Base-by-base conservation (phyloP, 2,797 vertebrate species). In the Aeoliscus strigatus region DNA sequence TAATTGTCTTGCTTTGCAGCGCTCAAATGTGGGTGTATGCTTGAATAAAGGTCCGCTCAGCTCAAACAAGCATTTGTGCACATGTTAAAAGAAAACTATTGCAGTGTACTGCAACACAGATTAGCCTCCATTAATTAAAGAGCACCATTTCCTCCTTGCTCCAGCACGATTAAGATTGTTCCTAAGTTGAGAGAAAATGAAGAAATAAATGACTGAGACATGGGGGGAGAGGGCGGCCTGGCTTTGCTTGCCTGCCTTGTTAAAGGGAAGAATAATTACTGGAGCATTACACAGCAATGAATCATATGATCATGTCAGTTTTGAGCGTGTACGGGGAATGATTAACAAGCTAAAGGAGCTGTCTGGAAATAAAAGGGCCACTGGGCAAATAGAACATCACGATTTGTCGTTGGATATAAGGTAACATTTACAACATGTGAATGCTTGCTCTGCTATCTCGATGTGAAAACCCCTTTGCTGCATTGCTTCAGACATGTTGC, bases 201-300 rank as follows among this genome's bases (percentile, higher is more conserved):
- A 75, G 70, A 73, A 83, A 79, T 77, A 82, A 83, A 75, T 61
- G 77, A 79, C 41, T 67, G 46, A 68, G 61, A 53, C 71, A 56
- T 58, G 39, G 55, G 55, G 46, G 44, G 42, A 32, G 27, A 43
- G 50, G 59, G 70, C 53, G 54, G 65, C 26, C 61, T 44, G 51
- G 47, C 41, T 68, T 73, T 12, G 15, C 68, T 66, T 46, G 56
- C 60, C 67, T 73, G 70, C 67, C 77, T 82, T 63, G 73, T 83
- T 83, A 80, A 65, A 81, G 68, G 53, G 77, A 71, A 79, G 72
- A 85, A 73, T 85, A 80, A 85, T 82, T 83, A 76, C 64, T 69
- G 51, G 58, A 79, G 70, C 67, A 72, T 63, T 70, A 53, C 52
- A 31, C 62, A 63, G 69, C 51, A 76, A 81, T 81, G 74, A 67